Evolutionary conservation across 2,888 invertebrate genomes (phyloP), one percentile per base, ranked within the genome.

Genomic region (Dysmachus trigonus): DNA sequence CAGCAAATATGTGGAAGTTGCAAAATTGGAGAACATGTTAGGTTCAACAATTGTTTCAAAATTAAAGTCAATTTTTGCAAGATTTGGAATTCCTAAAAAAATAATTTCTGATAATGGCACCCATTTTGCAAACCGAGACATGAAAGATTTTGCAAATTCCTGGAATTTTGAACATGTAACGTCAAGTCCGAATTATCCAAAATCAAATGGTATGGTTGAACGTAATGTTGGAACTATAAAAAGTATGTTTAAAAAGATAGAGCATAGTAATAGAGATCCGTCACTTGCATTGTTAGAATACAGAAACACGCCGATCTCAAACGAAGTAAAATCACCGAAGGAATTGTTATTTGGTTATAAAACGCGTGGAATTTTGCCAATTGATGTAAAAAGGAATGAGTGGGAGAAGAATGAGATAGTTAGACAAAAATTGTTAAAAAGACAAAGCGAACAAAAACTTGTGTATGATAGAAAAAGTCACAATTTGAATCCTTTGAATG

Each of bases 61-160:
- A 27, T 30, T 87, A 8, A 87, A 87, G 35, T 51, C 35, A 27
- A 35, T 85, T 10, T 86, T 87, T 77, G 73, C 86, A 7, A 53
- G 71, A 13, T 72, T 71, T 83, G 84, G 85, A 5, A 83, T 86
- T 76, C 87, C 86, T 10, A 38, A 47, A 41, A 71, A 74, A 30
- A 10, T 77, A 7, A 74, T 53, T 5, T 85, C 87, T 1, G 31
- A 85, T 27, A 84, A 84, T 27, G 73, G 72, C 0, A 53, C 85
- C n/a, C 84, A 38, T 38, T 85, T 74, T 73, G 38, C 41, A 5
- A 73, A 10, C 38, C 33, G n/a, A 7, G 38, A 84, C 35, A 73
- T 84, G 8, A 33, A 30, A 18, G 10, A 18, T 30, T 85, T 85
- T 47, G 41, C 35, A 18, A 15, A 22, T 13, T 18, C 18, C 73